Evolutionary conservation across 2,888 invertebrate genomes (phyloP), one percentile per base, ranked within the genome.

Genomic region (Eupithecia centaureata): DNA sequence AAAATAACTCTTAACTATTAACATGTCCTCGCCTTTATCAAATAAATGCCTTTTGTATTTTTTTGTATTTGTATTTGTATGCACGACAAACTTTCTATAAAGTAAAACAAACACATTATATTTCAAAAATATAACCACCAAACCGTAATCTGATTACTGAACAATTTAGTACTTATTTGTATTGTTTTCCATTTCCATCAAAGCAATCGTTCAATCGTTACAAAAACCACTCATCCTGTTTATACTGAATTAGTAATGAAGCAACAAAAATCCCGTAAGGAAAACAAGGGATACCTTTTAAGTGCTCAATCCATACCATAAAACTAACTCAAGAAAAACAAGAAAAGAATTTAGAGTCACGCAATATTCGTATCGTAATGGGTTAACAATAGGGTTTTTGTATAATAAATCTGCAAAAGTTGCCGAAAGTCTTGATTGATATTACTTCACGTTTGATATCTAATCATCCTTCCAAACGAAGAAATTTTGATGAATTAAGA

Each of bases 361-460:
- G 77, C 80, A 79, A 83, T 86, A 86, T 85, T 84, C 82, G 83
- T 86, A 86, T 86, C 80, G 85, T 79, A 89, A 87, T 87, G 82
- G 84, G 79, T 80, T n/a, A n/a, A n/a, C n/a, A 18, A 10, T 42
- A 18, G 18, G 42, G 18, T 42, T 42, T 42, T 42, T 42, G 42
- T 42, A 18, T 8, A 10, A 8, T 2, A 18, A 42, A 42, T 8
- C 42, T 42, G 18, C 18, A 42, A 18, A 18, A 42, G 42, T 42
- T 15, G 5, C n/a, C 38, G n/a, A n/a, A n/a, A n/a, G n/a, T n/a
- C n/a, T n/a, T n/a, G 22, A 22, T 18, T 47, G 10, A 18, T 47
- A 22, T 47, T 4, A 47, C 10, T 47, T 47, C 42, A 18, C 22
- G 22, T 47, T 47, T 47, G 22, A 22, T 12, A 22, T 10, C 12